A percentile compares a stretch with the other conserved stretches of the same genome.
Conservation (phyloP, 2,113 vertebrate species). For the Hydrochoerus hydrochaeris region DNA sequence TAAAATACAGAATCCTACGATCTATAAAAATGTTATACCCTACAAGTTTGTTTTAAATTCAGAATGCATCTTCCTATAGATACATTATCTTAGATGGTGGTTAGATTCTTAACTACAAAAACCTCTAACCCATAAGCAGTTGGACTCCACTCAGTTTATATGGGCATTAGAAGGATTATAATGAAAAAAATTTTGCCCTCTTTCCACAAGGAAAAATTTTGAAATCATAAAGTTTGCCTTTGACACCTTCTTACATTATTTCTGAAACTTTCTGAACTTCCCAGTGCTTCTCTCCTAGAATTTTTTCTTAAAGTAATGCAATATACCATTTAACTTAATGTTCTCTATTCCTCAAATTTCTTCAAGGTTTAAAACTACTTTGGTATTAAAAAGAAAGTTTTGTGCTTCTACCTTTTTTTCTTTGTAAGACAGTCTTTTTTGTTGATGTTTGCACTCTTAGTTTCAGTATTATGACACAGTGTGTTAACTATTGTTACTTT, state of each 20-base stretch:
- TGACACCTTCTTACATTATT: neutral
- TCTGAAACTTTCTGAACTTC: conserved; percentile 44
- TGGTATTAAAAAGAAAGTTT: neutral
- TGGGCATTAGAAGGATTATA: neutral
- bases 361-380: neutral
- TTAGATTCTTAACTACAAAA: neutral
- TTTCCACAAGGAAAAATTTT: conserved; percentile 24
- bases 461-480: neutral
- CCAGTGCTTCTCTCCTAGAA: neutral
- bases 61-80: neutral
- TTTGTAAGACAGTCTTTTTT: neutral
- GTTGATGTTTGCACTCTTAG: neutral
- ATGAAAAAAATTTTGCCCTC: neutral
- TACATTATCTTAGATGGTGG: neutral
- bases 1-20: conserved; percentile 10
- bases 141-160: neutral
- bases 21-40: neutral
- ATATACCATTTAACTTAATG: neutral
- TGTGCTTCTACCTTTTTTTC: neutral
- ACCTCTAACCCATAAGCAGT: neutral
- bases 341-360: conserved; percentile 18
- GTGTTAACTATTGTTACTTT: neutral
- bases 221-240: neutral
- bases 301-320: neutral
- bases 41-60: conserved; percentile 17